Base-by-base conservation (phyloP, 2,797 vertebrate species). In the Pseudocheirus occidentalis region DNA sequence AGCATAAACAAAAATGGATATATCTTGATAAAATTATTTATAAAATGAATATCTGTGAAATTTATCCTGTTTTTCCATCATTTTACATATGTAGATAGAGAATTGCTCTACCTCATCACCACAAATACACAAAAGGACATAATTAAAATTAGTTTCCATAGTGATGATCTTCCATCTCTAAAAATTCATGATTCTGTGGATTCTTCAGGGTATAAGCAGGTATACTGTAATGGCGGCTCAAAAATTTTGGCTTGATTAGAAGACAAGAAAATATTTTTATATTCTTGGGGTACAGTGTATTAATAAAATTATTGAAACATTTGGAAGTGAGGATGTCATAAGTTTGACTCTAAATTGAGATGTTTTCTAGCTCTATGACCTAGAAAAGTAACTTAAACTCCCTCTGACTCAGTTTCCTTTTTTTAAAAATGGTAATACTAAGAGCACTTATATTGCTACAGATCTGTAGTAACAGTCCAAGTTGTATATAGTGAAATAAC, bases 61-160 rank as follows among this genome's bases (percentile, higher is more conserved):
- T 81, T 81, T 46, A 40, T 46, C 66, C n/a, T n/a, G 21, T 81
- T 81, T 81, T 81, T 7, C 6, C 29, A 40, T 81, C n/a, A 40
- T 81, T 81, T 81, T 81, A 7, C n/a, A 81, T 46, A 81, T 46
- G 24, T 6, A 21, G n/a, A 81, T 40, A 81, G 21, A 40, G 34
- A 73, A 4, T 16, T 40, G 5, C 6, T 73, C n/a, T 6, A 40
- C 6, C 5, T 0, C 5, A 9, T 40, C 1, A 40, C 16, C n/a
- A 40, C 34, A 40, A 5, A 40, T 5, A 73, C 34, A 73, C 5
- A 73, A 14, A 73, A 5, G n/a, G 4, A 73, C 34, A 73, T 1
- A 73, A 40, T 73, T 73, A 40, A 73, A 73, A 73, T 73, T 21
- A 73, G 14, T 40, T 73, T 73, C 14, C 62, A 73, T n/a, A n/a